Evolutionary conservation across 2,888 invertebrate genomes (phyloP).

Genomic region (Caenorhabditis sulstoni): DNA sequence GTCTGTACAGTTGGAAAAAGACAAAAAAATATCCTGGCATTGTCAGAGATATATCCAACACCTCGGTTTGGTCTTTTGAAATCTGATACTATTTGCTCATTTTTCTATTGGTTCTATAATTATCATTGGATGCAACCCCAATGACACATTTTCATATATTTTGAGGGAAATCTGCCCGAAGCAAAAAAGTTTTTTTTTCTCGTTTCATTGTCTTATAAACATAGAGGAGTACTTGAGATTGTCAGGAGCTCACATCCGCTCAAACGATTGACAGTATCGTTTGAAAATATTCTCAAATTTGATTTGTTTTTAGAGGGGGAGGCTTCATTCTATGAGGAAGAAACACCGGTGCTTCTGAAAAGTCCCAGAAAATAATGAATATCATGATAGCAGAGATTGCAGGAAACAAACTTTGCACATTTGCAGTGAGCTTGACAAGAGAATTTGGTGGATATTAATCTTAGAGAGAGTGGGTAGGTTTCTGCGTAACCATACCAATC

Average conservation of each 20-base stretch:
- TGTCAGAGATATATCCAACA: slow-evolving; percentile 27
- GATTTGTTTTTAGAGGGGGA: no score
- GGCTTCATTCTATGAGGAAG: no score
- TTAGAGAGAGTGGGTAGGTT: background rate
- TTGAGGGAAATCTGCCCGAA: background rate
- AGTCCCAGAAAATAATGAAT: no score
- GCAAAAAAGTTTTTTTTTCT: slow-evolving; percentile 7
- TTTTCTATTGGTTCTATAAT: slow-evolving; percentile 34
- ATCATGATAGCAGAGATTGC: no score
- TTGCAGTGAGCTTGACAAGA: no score
- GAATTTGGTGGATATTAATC: no score
- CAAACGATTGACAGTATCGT: no score
- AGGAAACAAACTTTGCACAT: no score
- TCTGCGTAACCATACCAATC: background rate
- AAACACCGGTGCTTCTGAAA: no score
- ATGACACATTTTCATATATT: slow-evolving; percentile 3
- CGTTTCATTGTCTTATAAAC: slow-evolving; percentile 41
- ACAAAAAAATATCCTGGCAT: background rate
- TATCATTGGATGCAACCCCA: slow-evolving; percentile 14
- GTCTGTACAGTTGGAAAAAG: no score
- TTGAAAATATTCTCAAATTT: no score
- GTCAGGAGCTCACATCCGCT: slow-evolving; percentile 15
- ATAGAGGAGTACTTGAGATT: slow-evolving; percentile 24
- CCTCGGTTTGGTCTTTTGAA: slow-evolving; percentile 29
- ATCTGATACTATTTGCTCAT: slow-evolving; percentile 53